Evolutionary conservation across 1,140 invertebrate genomes (phyloP).

Genomic region (Ectropis grisescens): DNA sequence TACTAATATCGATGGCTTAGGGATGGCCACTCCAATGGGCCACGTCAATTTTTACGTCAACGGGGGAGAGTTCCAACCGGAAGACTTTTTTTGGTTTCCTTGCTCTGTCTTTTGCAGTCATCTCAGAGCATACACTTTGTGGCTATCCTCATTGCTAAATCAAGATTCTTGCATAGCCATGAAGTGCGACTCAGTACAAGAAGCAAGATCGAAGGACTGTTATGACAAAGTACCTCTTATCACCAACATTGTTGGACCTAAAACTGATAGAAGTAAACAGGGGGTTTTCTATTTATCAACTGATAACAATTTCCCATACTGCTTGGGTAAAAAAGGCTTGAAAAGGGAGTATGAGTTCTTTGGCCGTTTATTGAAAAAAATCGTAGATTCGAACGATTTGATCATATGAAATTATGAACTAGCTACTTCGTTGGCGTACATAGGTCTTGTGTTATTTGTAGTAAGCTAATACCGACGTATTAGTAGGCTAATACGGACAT

Average conservation of each 20-base stretch:
- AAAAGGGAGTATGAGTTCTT: conserved; percentile 26
- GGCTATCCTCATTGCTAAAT: conserved; percentile 28
- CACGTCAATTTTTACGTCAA: conserved; percentile 79
- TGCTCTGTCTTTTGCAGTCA: conserved; percentile 41
- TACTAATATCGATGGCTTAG: conserved; percentile 78
- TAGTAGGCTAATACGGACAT: no score
- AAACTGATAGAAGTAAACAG: conserved; percentile 25
- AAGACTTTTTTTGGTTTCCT: conserved; percentile 35
- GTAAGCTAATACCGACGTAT: no score
- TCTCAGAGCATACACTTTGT: conserved; percentile 24
- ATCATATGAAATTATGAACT: no score
- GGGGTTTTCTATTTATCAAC: conserved; percentile 46
- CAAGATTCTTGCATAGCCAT: conserved; percentile 36
- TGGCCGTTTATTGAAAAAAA: no score
- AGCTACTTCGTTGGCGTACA: no score
- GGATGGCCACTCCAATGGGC: conserved; percentile 74
- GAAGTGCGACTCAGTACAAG: conserved; percentile 42
- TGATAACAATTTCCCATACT: conserved; percentile 28
- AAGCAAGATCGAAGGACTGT: conserved; percentile 34
- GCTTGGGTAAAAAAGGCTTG: conserved; percentile 32
- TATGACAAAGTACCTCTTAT: conserved; percentile 28
- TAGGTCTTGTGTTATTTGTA: no score
- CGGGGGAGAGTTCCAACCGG: conserved; percentile 78
- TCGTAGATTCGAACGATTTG: no score
- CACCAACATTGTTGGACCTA: conserved; percentile 33